phyloP scores from a whole-genome alignment of 2,113 vertebrate species.

The Mellivora capensis region DNA sequence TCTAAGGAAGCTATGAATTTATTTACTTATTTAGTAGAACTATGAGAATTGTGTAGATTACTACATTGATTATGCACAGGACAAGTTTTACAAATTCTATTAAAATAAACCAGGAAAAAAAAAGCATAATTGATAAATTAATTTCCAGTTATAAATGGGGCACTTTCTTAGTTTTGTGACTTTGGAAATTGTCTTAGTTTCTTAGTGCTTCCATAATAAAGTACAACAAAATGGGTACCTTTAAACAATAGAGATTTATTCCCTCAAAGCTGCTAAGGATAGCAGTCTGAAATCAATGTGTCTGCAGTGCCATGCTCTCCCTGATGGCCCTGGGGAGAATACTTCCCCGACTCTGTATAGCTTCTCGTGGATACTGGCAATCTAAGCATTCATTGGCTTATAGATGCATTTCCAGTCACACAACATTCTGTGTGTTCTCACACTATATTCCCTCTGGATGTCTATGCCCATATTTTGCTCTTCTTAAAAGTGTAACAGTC shows the following conservation, averaged over 20 bases:
- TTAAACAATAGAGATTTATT: background rate
- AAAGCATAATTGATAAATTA: background rate
- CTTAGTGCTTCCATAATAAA: background rate
- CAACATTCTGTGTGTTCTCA: background rate
- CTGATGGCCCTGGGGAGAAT: background rate
- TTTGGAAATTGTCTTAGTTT: background rate
- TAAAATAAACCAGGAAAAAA: background rate
- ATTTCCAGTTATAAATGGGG: background rate
- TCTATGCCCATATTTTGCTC: background rate
- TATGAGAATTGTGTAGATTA: background rate
- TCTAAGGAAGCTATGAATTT: background rate
- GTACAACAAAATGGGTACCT: background rate
- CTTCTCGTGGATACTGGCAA: background rate
- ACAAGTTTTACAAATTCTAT: background rate
- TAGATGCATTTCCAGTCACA: background rate
- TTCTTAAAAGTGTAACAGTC: background rate
- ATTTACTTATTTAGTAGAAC: background rate
- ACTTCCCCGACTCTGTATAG: accelerated
- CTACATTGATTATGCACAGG: accelerated
- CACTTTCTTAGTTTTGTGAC: background rate
- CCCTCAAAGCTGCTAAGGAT: background rate
- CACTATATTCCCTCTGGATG: background rate
- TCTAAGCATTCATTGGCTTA: no score
- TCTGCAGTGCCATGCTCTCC: background rate
- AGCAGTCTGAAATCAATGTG: background rate